A percentile compares a stretch with the other conserved stretches of the same genome.
Evolutionary conservation across 1,140 invertebrate species (phyloP).

Genomic region (Drosophila sucinea): DNA sequence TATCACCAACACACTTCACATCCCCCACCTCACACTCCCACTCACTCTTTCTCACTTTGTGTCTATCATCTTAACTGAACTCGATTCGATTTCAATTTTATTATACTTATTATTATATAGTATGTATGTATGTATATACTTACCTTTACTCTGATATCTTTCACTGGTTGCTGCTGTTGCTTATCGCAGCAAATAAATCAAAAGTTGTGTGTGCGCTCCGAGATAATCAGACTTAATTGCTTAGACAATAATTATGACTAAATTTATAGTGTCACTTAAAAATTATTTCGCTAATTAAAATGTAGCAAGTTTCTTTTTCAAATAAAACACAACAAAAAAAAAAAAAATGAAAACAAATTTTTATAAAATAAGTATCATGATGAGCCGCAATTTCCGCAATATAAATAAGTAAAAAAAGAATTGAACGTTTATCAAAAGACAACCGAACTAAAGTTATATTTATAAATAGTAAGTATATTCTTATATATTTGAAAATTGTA

Average conservation of each 20-base stretch:
- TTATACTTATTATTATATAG: constrained; percentile 11
- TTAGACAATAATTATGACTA: constrained; percentile 79
- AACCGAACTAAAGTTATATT: background rate
- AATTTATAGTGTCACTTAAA: constrained; percentile 78
- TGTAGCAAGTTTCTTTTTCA: constrained; percentile 49
- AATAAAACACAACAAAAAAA: constrained; percentile 17
- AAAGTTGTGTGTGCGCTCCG: constrained; percentile 38
- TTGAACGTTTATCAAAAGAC: constrained; percentile 3
- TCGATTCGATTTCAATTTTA: constrained; percentile 2
- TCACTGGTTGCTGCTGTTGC: background rate
- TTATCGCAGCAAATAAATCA: constrained; percentile 72
- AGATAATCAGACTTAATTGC: constrained; percentile 77
- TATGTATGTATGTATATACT: background rate
- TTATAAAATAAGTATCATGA: constrained; percentile 38
- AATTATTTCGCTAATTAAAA: constrained; percentile 80
- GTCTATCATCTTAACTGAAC: constrained; percentile 26
- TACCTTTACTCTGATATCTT: constrained; percentile 1
- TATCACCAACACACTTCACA: background rate
- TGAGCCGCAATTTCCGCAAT: background rate
- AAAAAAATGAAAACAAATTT: constrained; percentile 47
- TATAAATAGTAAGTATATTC: too few species aligned
- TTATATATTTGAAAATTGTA: constrained; percentile 7
- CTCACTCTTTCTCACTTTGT: constrained; percentile 13
- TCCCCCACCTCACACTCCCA: background rate
- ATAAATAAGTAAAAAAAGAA: background rate